phyloP scores from a whole-genome alignment of 2,888 invertebrate species.

The Drosophila limbata region DNA sequence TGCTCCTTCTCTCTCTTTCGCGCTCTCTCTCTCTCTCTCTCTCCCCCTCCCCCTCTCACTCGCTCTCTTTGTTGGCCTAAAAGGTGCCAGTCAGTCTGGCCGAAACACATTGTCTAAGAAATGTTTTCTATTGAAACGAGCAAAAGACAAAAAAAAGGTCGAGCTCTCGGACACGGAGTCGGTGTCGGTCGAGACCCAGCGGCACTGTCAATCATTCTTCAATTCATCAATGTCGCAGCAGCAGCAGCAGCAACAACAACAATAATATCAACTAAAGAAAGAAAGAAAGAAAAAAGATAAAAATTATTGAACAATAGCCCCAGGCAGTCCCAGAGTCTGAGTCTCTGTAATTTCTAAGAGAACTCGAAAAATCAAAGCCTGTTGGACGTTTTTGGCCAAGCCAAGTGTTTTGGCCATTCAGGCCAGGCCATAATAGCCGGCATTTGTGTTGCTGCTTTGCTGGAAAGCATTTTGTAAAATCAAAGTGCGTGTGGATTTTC shows the following conservation, averaged over 20 bases:
- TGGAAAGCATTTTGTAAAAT: slow-evolving; percentile 28
- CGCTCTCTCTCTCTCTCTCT: slow-evolving; percentile 1
- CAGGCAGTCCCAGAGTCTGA: slow-evolving; percentile 34
- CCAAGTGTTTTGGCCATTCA: slow-evolving; percentile 27
- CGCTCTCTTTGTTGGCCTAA: slow-evolving; percentile 26
- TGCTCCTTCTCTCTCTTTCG: neutral
- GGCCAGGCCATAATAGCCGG: neutral
- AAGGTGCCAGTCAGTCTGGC: slow-evolving; percentile 83
- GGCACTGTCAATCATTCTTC: slow-evolving; percentile 77
- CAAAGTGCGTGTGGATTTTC: slow-evolving; percentile 68
- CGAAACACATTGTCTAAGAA: slow-evolving; percentile 48
- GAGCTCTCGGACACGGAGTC: slow-evolving; percentile 2
- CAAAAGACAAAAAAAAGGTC: slow-evolving; percentile 6
- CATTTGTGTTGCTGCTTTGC: slow-evolving; percentile 5
- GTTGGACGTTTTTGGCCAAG: slow-evolving; percentile 40
- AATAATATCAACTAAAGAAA: slow-evolving; percentile 32
- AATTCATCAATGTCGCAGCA: slow-evolving; percentile 78
- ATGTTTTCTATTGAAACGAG: slow-evolving; percentile 74
- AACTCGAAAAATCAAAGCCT: slow-evolving; percentile 19
- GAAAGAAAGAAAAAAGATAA: slow-evolving; percentile 16
- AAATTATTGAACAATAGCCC: slow-evolving; percentile 46
- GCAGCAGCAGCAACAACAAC: slow-evolving; percentile 5
- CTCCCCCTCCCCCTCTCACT: neutral
- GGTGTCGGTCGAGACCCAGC: slow-evolving; percentile 46
- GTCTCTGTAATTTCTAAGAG: slow-evolving; percentile 4